These are phyloP conservation scores for Ophion ellenae DNA, from an alignment of 2,888 invertebrate species.

Conservation along the genomic window DNA sequence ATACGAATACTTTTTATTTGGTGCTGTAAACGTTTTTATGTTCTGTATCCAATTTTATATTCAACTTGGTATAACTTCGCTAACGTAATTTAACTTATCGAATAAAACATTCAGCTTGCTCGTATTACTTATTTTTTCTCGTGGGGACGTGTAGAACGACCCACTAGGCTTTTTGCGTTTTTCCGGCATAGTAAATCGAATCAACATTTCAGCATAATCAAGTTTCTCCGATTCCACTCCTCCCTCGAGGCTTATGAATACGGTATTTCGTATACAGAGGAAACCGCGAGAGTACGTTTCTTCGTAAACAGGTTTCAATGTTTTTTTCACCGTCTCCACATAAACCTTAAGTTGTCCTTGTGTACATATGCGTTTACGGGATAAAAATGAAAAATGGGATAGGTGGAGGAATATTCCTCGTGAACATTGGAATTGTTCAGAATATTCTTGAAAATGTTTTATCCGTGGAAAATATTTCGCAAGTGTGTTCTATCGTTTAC, in stretches of 20 bases:
- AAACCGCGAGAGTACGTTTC: slow-evolving; percentile 14
- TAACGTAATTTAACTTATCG: neutral
- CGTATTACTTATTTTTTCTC: neutral
- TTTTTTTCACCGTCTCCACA: slow-evolving; percentile 28
- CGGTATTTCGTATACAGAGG: slow-evolving; percentile 3
- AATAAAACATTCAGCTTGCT: neutral
- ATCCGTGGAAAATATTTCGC: neutral
- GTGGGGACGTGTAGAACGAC: neutral
- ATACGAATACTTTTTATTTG: neutral
- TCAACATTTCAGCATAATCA: slow-evolving; percentile 58
- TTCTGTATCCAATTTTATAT: neutral
- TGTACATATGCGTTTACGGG: neutral
- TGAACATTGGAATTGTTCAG: slow-evolving; percentile 41
- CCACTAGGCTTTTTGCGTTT: neutral
- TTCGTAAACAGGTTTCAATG: slow-evolving; percentile 6
- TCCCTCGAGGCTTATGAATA: neutral
- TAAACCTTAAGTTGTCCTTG: neutral
- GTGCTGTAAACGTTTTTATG: neutral
- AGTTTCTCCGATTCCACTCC: slow-evolving; percentile 42
- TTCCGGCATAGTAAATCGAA: slow-evolving; percentile 24
- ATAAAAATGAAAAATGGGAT: neutral
- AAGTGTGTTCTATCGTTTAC: neutral
- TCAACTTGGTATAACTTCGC: neutral
- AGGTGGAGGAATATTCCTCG: neutral
- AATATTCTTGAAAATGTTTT: slow-evolving; percentile 17